Evolutionary conservation across 2,797 vertebrate genomes (phyloP).

Genomic region (Myioborus miniatus): DNA sequence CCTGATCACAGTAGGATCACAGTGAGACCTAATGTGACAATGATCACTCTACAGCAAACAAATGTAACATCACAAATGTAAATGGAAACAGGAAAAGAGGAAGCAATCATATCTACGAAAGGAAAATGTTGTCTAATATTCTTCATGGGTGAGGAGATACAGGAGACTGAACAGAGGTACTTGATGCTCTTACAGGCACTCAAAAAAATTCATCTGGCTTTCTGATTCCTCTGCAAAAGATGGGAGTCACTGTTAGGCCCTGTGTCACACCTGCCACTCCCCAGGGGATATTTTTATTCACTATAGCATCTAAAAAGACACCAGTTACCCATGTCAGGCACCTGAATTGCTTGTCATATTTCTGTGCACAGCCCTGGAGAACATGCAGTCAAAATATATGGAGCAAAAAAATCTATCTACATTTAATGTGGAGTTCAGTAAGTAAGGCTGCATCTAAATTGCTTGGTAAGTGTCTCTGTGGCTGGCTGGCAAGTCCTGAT

Average conservation of each 20-base stretch:
- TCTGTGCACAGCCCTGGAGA: not conserved
- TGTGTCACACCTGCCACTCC: not conserved
- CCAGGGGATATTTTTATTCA: not conserved
- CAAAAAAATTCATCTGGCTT: not conserved
- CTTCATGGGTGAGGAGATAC: not conserved
- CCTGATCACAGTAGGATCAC: not conserved
- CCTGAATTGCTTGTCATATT: not conserved
- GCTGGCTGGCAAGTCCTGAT: not conserved
- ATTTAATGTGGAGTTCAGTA: constrained; percentile 30
- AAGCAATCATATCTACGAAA: not conserved
- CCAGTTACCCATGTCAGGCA: not conserved
- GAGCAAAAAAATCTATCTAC: constrained; percentile 36
- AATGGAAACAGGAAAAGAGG: not conserved
- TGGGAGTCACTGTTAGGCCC: not conserved
- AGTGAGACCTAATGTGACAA: not conserved
- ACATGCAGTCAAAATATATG: constrained; percentile 24
- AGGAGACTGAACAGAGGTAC: not conserved
- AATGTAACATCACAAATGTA: not conserved
- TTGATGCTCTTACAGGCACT: not conserved
- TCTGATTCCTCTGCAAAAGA: not conserved
- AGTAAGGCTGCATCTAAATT: constrained; percentile 43
- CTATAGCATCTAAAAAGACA: not conserved
- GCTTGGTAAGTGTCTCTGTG: constrained; percentile 14
- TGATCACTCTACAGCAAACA: not conserved
- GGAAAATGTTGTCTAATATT: not conserved